Conservation (phyloP, 2,797 vertebrate species). For the Leuciscus waleckii region DNA sequence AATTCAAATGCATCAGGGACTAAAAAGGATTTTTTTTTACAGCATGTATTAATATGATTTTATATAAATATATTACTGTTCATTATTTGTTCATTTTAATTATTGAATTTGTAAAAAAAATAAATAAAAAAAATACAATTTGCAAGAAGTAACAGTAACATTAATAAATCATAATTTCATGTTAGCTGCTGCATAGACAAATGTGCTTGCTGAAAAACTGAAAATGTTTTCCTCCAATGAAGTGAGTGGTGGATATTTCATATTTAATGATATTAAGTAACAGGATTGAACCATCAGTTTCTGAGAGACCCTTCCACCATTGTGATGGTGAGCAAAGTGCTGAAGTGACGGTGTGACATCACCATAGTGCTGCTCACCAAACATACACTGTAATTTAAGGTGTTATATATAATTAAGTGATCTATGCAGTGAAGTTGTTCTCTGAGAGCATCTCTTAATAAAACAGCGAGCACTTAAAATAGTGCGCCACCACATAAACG, state of each 20-base stretch:
- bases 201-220: not conserved
- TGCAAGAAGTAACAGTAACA: not conserved
- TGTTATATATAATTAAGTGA: slow-evolving; percentile 25
- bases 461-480: slow-evolving; percentile 4
- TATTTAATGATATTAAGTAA: not conserved
- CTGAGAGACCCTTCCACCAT: not conserved
- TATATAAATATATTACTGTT: not conserved
- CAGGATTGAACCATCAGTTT: not conserved
- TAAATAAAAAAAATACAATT: no score
- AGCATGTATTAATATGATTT: not conserved
- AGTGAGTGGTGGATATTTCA: not conserved
- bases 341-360: not conserved
- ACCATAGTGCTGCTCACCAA: not conserved
- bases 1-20: not conserved
- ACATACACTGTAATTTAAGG: slow-evolving; percentile 12
- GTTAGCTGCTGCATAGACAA: not conserved
- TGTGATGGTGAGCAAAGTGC: not conserved
- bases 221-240: not conserved
- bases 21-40: not conserved
- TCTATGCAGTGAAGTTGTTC: slow-evolving; percentile 37
- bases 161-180: not conserved
- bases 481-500: not conserved
- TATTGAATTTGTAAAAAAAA: no score
- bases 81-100: not conserved
- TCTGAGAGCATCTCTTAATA: slow-evolving; percentile 13